These are phyloP conservation scores for Aleiodes leptofemur DNA, from an alignment of 2,888 invertebrate species.

Conservation along the genomic window DNA sequence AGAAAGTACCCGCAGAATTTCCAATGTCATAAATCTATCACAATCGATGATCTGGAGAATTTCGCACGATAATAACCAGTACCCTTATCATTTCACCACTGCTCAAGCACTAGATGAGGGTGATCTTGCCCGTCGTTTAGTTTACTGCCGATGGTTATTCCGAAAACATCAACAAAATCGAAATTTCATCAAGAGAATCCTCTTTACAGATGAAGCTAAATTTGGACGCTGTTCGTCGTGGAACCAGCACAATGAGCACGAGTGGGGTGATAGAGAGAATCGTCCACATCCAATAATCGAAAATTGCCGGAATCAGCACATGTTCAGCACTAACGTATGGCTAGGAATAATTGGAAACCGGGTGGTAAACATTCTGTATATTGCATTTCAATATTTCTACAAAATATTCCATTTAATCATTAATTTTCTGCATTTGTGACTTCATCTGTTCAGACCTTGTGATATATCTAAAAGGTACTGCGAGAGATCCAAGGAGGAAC, in stretches of 20 bases:
- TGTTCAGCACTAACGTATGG: slow-evolving; percentile 11
- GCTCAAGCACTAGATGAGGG: not conserved
- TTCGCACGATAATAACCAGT: not conserved
- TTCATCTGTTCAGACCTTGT: no score
- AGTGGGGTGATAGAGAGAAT: not conserved
- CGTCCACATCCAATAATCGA: not conserved
- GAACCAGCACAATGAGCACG: not conserved
- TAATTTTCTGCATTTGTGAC: no score
- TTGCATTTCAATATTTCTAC: no score
- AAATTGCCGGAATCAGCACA: not conserved
- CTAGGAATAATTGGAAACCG: slow-evolving; percentile 3
- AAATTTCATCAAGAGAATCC: not conserved
- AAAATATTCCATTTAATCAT: no score
- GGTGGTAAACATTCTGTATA: not conserved
- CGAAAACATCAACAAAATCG: not conserved
- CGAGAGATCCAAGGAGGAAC: no score
- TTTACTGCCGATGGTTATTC: not conserved
- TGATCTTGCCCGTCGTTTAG: not conserved
- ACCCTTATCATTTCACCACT: slow-evolving; percentile 18
- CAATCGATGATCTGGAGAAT: slow-evolving; percentile 7
- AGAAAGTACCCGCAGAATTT: slow-evolving; percentile 8
- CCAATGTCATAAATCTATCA: not conserved
- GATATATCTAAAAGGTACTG: no score
- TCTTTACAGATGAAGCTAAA: slow-evolving; percentile 14
- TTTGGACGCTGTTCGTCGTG: not conserved